These are phyloP conservation scores for Halichoerus grypus DNA, from an alignment of 2,113 vertebrate species.

Conservation along the genomic window DNA sequence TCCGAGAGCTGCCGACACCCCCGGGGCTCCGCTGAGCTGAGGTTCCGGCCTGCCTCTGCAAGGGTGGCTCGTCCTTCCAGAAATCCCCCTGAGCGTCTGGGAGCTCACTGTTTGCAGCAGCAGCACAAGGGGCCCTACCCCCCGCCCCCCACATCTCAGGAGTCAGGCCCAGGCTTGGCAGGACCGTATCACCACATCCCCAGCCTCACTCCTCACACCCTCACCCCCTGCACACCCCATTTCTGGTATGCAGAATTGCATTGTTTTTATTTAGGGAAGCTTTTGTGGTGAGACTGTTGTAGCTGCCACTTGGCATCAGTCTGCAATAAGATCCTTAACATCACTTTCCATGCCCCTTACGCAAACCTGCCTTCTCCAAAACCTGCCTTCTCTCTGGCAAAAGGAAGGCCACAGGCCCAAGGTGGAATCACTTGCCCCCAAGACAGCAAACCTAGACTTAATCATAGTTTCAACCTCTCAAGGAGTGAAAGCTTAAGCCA, in stretches of 20 bases:
- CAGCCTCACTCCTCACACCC: background rate
- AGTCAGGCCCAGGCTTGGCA: background rate
- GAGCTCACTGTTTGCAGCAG: background rate
- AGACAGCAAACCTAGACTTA: background rate
- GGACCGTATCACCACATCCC: background rate
- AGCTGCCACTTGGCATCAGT: background rate
- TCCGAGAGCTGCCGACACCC: accelerated
- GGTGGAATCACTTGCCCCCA: background rate
- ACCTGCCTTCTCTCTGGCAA: background rate
- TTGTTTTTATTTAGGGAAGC: background rate
- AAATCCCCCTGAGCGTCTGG: background rate
- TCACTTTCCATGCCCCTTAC: background rate
- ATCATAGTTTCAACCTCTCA: background rate
- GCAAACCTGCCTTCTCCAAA: background rate
- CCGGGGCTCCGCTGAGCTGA: background rate
- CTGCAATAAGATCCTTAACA: background rate
- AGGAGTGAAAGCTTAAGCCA: background rate
- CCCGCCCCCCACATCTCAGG: background rate
- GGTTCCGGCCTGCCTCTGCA: background rate
- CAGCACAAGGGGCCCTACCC: too few relatives aligned
- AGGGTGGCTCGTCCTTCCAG: accelerated
- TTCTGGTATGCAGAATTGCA: background rate
- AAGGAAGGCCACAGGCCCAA: background rate
- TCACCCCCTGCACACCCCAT: too few relatives aligned
- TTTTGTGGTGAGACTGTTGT: background rate